These are phyloP conservation scores for Himalopsyche anomala DNA, from an alignment of 2,888 invertebrate species.

Conservation along the genomic window DNA sequence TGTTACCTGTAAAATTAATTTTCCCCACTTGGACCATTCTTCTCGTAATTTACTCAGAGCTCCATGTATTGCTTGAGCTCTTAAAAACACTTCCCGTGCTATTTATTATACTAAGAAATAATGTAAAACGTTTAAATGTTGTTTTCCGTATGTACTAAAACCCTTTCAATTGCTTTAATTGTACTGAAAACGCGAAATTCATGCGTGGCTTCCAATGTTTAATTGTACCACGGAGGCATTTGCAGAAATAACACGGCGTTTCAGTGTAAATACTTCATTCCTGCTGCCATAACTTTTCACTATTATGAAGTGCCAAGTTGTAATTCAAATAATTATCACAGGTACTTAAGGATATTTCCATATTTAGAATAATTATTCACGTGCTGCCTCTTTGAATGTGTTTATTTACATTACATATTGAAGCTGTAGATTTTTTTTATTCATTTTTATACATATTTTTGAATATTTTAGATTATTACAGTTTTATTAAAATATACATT, in stretches of 20 bases:
- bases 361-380: constrained; percentile 4
- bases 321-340: constrained; percentile 26
- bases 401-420: not conserved
- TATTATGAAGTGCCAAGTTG: constrained; percentile 21
- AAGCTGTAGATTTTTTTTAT: not conserved
- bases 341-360: constrained; percentile 16
- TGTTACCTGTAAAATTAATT: constrained; percentile 20
- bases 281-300: constrained; percentile 10
- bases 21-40: not conserved
- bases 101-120: constrained; percentile 29
- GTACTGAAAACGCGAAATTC: constrained; percentile 6
- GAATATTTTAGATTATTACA: too few species aligned
- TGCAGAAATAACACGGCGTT: not conserved
- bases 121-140: constrained; percentile 10
- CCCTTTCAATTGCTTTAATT: constrained; percentile 26
- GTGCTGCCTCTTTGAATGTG: not conserved
- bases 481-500: too few species aligned
- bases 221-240: constrained; percentile 16
- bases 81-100: not conserved
- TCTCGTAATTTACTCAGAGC: not conserved
- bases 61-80: not conserved
- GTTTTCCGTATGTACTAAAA: not conserved
- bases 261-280: constrained; percentile 14
- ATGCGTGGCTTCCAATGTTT: constrained; percentile 25
- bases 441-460: not conserved